Percentiles rank a stretch among this genome's conserved stretches.
These are phyloP conservation scores for Phrynocephalus versicolor DNA, from an alignment of 2,113 vertebrate genomes.

Conservation along the genomic window DNA sequence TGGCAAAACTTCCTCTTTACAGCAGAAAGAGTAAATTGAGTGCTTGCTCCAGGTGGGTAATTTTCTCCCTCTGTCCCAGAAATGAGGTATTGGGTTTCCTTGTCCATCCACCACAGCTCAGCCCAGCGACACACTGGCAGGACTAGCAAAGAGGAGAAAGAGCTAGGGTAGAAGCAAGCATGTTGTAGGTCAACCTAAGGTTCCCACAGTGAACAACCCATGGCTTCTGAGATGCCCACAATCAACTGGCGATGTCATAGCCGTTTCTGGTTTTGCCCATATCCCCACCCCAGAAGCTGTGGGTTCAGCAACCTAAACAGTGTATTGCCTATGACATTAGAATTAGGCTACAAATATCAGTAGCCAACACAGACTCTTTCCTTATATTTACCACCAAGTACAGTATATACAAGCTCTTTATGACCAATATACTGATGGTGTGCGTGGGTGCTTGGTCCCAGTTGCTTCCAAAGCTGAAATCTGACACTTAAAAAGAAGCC, in stretches of 20 bases:
- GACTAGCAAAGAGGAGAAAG: not conserved
- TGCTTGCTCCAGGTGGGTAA: constrained; percentile 18
- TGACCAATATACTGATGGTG: no score
- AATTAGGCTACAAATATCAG: not conserved
- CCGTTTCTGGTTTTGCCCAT: not conserved
- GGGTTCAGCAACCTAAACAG: not conserved
- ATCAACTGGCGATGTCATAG: no score
- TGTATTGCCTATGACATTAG: not conserved
- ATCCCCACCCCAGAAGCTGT: not conserved
- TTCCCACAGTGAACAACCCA: not conserved
- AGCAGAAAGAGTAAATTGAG: not conserved
- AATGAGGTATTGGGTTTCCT: constrained; percentile 10
- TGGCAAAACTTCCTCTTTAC: constrained; percentile 40
- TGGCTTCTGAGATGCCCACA: not conserved
- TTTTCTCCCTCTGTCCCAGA: constrained; percentile 11
- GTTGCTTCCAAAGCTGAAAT: no score
- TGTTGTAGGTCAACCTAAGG: not conserved
- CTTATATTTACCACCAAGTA: not conserved
- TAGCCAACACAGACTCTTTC: not conserved
- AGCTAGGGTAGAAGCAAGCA: not conserved
- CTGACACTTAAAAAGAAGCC: no score
- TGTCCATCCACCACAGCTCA: constrained; percentile 28
- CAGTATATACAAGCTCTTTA: no score
- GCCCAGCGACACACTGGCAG: not conserved
- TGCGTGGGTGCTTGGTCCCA: no score